phyloP scores from a whole-genome alignment of 2,888 invertebrate genomes.

The Noctua comes region DNA sequence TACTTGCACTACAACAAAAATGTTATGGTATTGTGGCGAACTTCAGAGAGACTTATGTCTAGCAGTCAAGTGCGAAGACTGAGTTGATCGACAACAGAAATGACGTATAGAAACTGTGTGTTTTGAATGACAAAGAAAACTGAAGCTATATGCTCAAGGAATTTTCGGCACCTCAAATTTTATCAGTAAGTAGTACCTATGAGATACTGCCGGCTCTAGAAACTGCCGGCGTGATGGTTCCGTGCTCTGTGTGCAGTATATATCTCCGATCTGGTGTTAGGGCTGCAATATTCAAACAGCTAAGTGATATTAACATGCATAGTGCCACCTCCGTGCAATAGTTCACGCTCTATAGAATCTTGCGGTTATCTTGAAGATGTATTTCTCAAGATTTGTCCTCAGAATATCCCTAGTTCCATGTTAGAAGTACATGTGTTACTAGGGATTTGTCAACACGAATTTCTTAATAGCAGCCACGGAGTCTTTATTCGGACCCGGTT shows the following conservation, averaged over 20 bases:
- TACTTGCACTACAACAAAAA: neutral
- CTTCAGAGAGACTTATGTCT: neutral
- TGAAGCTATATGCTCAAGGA: no score
- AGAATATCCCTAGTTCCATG: neutral
- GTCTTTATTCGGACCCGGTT: neutral
- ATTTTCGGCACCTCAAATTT: no score
- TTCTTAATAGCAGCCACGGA: neutral
- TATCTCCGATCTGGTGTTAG: conserved; percentile 11
- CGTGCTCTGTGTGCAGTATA: conserved; percentile 10
- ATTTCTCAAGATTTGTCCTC: neutral
- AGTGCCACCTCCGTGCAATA: conserved; percentile 5
- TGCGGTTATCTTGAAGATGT: neutral
- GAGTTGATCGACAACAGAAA: neutral
- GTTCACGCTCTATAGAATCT: neutral
- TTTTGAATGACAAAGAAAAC: no score
- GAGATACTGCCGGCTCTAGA: neutral
- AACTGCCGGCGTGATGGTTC: neutral
- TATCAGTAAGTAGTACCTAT: no score
- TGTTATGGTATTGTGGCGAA: neutral
- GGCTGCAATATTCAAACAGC: conserved; percentile 16
- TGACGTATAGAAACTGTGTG: neutral
- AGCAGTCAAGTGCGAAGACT: neutral
- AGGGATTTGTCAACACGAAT: neutral
- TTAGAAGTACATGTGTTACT: neutral
- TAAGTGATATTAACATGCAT: conserved; percentile 55